Conservation (phyloP, 2,797 vertebrate genomes). For the Poeciliopsis presidionis region DNA sequence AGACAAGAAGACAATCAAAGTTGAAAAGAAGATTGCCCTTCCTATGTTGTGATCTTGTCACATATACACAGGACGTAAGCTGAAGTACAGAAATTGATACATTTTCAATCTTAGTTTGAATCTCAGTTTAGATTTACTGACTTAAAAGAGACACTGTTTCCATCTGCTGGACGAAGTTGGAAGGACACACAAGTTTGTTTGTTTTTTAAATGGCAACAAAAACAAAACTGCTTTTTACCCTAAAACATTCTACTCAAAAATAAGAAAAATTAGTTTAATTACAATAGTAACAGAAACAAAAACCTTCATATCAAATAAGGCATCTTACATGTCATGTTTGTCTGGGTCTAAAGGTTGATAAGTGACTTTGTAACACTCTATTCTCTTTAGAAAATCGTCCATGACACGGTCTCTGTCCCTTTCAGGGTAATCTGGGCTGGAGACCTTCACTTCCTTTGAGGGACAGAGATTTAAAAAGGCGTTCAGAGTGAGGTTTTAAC, state of each 20-base stretch:
- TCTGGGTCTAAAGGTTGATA: slow-evolving; percentile 95
- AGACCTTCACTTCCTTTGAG: slow-evolving; percentile 95
- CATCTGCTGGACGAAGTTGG: slow-evolving; percentile 58
- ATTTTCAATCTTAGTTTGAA: neutral
- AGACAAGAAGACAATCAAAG: neutral
- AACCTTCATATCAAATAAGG: neutral
- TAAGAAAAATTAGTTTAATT: neutral
- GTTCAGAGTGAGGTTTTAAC: neutral
- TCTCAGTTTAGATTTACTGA: neutral
- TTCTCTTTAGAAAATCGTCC: slow-evolving; percentile 98
- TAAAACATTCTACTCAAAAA: neutral
- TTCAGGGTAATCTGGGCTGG: slow-evolving; percentile 96
- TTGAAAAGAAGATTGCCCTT: slow-evolving; percentile 6
- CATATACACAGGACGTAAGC: neutral
- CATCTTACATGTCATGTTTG: slow-evolving; percentile 89
- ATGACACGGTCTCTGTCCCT: slow-evolving; percentile 92
- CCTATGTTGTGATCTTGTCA: slow-evolving; percentile 1
- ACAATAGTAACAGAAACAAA: neutral
- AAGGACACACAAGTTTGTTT: slow-evolving; percentile 13
- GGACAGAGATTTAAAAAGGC: slow-evolving; percentile 27
- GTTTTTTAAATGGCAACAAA: neutral
- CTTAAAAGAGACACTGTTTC: slow-evolving; percentile 32
- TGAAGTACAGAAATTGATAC: neutral
- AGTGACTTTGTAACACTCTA: slow-evolving; percentile 97
- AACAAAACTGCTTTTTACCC: neutral